phyloP scores from a whole-genome alignment of 2,888 invertebrate genomes.

The Polyommatus icarus region DNA sequence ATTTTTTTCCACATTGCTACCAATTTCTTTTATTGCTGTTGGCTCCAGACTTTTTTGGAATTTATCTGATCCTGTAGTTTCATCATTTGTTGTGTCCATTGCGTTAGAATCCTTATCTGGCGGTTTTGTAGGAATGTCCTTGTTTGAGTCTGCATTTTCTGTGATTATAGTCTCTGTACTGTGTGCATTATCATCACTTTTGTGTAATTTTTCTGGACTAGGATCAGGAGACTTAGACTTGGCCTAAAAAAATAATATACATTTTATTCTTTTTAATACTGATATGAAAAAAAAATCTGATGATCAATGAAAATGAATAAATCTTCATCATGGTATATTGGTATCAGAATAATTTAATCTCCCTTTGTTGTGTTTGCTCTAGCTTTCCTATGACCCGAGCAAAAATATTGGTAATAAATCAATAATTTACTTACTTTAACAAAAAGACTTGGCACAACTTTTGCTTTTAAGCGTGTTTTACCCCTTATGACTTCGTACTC shows the following conservation, averaged over 20 bases:
- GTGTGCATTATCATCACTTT: not conserved
- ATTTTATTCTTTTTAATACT: not conserved
- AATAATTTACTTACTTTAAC: slow-evolving; percentile 40
- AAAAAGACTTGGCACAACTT: slow-evolving; percentile 57
- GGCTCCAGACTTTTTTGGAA: not conserved
- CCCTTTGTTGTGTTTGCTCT: too few species aligned
- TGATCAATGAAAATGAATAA: not conserved
- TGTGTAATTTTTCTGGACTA: not conserved
- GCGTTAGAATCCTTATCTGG: not conserved
- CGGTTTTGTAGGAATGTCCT: not conserved
- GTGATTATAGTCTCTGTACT: not conserved
- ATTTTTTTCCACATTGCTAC: not conserved
- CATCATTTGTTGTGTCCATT: not conserved
- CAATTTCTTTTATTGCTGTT: slow-evolving; percentile 6
- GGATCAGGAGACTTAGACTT: not conserved
- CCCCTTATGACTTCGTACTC: slow-evolving; percentile 59
- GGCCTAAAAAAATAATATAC: not conserved
- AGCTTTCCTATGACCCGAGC: not conserved
- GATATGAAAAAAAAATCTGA: not conserved
- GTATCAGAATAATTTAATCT: not conserved
- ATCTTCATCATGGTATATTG: not conserved
- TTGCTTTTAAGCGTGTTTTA: slow-evolving; percentile 54
- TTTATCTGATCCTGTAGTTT: not conserved
- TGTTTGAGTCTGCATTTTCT: slow-evolving; percentile 1
- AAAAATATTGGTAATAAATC: not conserved